Evolutionary conservation across 2,888 invertebrate genomes (phyloP), one percentile per base, ranked within the genome.

Genomic region (Ophioninae sp.): DNA sequence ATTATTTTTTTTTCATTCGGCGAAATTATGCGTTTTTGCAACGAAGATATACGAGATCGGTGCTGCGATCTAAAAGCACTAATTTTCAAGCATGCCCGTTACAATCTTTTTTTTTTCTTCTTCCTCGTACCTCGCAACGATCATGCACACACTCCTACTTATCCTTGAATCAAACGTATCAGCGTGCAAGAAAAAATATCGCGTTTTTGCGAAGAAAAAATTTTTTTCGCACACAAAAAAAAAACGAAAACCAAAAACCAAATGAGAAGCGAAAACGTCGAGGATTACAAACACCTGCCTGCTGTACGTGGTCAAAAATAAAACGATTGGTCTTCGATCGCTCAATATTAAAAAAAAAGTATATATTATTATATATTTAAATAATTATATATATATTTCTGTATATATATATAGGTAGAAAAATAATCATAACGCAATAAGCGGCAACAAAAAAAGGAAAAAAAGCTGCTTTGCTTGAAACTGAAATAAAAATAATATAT

Each of bases 31-130:
- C n/a, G 13, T 22, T 59, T 81, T 30, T 73, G 23, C 17, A 59
- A 72, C 41, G 20, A 75, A 74, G 74, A 78, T 67, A 76, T 67
- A 41, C 65, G 72, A 51, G 23, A 44, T 64, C 68, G 13, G 23
- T 81, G 61, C 61, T 63, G 61, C 72, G 67, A 56, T 71, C 20
- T 39, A 44, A 69, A 82, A 82, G 74, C 82, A 59, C 64, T 58
- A 56, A 23, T 68, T 51, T 51, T 51, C 13, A 39, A 67, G 72
- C 75, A 82, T 59, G 59, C 72, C 73, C 59, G 69, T 79, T 69
- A 41, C n/a, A 9, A 30, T 30, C 30, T 30, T 65, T 77, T 78
- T 56, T 71, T 59, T 51, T 61, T 13, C 10, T 72, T 65, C 8
- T 17, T 8, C 10, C 51, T 41, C 10, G 44, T 30, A 30, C 30